Percentiles rank a stretch among this genome's conserved stretches.
These are phyloP conservation scores for Spilogale gracilis DNA, from an alignment of 2,113 vertebrate species.

Conservation along the genomic window DNA sequence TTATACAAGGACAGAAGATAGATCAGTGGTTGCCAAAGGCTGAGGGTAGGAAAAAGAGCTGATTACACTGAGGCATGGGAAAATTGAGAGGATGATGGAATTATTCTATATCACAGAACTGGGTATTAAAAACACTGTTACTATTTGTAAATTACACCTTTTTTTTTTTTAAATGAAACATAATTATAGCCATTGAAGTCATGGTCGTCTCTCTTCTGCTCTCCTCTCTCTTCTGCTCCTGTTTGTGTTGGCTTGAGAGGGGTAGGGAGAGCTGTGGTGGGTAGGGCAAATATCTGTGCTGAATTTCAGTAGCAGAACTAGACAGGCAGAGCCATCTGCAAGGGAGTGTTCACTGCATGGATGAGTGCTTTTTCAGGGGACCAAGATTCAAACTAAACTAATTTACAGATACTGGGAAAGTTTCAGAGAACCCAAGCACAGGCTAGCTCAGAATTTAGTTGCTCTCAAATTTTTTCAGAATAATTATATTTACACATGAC, in stretches of 20 bases:
- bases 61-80: neutral
- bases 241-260: neutral
- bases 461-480: neutral
- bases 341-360: neutral
- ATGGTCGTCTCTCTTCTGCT: neutral
- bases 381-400: conserved; percentile 4
- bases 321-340: neutral
- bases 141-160: neutral
- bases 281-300: neutral
- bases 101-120: neutral
- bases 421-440: neutral
- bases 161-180: neutral
- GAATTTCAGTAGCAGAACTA: conserved; percentile 2
- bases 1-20: neutral
- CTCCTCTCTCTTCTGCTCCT: neutral
- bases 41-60: neutral
- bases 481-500: neutral
- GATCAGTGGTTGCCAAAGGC: neutral
- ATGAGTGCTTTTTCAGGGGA: neutral
- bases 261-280: neutral
- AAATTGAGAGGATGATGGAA: neutral
- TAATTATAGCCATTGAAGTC: neutral
- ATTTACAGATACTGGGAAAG: neutral
- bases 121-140: neutral
- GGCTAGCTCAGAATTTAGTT: neutral